phyloP scores from a whole-genome alignment of 2,888 invertebrate species.

The Sphecodes monilicornis region DNA sequence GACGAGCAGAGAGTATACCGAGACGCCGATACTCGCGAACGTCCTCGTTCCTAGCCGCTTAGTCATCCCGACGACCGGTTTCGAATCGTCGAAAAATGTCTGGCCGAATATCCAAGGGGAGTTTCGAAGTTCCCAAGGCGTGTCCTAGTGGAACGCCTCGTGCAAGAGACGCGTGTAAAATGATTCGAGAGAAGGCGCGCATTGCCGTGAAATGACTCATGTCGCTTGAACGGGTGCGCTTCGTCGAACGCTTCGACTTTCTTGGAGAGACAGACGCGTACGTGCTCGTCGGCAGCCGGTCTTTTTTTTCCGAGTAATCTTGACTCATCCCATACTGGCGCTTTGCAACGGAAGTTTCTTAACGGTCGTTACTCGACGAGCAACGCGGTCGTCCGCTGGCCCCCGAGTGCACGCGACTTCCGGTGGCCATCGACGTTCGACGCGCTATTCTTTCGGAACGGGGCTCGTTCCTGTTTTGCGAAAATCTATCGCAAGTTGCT shows the following conservation, averaged over 20 bases:
- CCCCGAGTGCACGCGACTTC: slow-evolving; percentile 35
- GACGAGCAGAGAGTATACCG: background rate
- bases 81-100: background rate
- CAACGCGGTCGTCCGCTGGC: background rate
- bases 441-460: too few relatives aligned
- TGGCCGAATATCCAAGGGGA: background rate
- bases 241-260: slow-evolving; percentile 43
- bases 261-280: slow-evolving; percentile 16
- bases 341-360: slow-evolving; percentile 67
- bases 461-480: too few relatives aligned
- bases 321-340: slow-evolving; percentile 58
- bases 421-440: slow-evolving; percentile 4
- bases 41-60: background rate
- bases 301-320: slow-evolving; percentile 57
- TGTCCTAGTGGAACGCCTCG: background rate
- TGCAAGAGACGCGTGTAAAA: slow-evolving; percentile 7
- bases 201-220: slow-evolving; percentile 51
- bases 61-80: background rate
- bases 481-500: too few relatives aligned
- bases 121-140: background rate
- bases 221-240: background rate
- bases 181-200: slow-evolving; percentile 26
- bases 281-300: slow-evolving; percentile 18
- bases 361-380: slow-evolving; percentile 59
- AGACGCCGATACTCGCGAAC: background rate